Base-by-base conservation (phyloP, 2,888 invertebrate genomes). In the Lutraria lutraria region DNA sequence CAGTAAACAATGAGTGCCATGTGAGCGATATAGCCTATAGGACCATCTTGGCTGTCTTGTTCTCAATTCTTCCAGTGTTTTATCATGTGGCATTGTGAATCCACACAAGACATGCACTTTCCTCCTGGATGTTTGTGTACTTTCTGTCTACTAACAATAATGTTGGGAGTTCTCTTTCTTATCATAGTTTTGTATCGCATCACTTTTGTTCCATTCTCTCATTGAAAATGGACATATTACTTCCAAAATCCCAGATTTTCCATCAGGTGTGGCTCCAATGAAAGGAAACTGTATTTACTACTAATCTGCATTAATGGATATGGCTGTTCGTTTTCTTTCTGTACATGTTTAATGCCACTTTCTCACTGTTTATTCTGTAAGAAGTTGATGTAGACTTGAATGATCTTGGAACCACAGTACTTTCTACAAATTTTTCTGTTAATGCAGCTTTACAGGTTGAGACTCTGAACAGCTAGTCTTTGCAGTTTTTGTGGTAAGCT, bases 271-370 rank as follows among this genome's bases (percentile, higher is more conserved):
- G 10, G 91, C 92, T 16, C 89, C 90, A n/a, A 92, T 79, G 81
- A 88, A 91, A n/a, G 92, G 87, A 80, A 91, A 92, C 16, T 15
- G 80, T 76, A 76, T 89, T 92, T 0, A 92, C 81, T 15, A 92
- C 25, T 43, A 91, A 80, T 10, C 91, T 89, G 87, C 90, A 91
- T 19, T 88, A 88, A 85, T 92, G 92, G 34, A 90, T 87, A 90
- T 90, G 89, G 60, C 86, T 87, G 0, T 54, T 25, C 54, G 86
- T 85, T 34, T 91, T 87, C 34, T 80, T 68, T 16, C 68, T 43
- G 79, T 89, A 88, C 63, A 86, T 86, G 16, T 53, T 81, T 52
- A 56, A 60, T 0, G 88, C 89, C 3, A 81, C 68, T 56, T 83
- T 87, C 83, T 91, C 87, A 85, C 63, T 87, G n/a, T 19, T 25